These are phyloP conservation scores for Halichoerus grypus DNA, from an alignment of 2,113 vertebrate genomes.

Conservation along the genomic window DNA sequence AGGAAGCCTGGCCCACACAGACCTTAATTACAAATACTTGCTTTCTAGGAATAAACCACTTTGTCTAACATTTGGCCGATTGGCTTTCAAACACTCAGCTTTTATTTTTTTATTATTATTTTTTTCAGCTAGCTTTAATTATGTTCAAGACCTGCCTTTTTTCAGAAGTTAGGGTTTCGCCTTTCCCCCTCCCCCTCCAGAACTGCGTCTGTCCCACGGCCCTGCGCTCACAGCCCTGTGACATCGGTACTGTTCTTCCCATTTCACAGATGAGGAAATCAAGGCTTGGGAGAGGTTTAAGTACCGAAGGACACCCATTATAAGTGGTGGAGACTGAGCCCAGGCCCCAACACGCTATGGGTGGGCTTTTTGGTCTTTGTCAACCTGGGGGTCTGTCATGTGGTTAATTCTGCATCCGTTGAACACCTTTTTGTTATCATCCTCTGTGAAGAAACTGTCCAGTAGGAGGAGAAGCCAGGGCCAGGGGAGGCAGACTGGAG, in stretches of 20 bases:
- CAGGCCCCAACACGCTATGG: neutral
- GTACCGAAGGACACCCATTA: neutral
- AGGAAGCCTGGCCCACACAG: neutral
- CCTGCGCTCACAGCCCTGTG: neutral
- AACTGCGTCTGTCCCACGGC: rapidly evolving
- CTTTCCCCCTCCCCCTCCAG: too few relatives aligned
- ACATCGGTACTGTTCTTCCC: neutral
- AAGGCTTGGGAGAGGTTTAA: neutral
- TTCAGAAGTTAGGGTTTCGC: neutral
- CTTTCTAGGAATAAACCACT: neutral
- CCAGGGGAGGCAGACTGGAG: neutral
- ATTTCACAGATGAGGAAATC: neutral
- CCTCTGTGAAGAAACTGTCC: neutral
- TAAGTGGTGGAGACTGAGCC: neutral
- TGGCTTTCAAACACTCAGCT: neutral
- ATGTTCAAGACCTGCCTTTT: neutral
- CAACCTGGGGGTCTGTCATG: neutral
- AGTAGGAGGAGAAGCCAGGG: neutral
- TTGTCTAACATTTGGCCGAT: neutral
- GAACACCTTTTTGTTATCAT: neutral
- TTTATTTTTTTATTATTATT: neutral
- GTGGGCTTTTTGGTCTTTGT: too few relatives aligned
- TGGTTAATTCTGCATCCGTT: neutral
- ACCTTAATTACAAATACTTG: neutral
- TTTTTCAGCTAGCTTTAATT: neutral